Evolutionary conservation across 2,797 vertebrate species (phyloP), one percentile per base, ranked within the genome.

Genomic region (Enteromius viviparus): DNA sequence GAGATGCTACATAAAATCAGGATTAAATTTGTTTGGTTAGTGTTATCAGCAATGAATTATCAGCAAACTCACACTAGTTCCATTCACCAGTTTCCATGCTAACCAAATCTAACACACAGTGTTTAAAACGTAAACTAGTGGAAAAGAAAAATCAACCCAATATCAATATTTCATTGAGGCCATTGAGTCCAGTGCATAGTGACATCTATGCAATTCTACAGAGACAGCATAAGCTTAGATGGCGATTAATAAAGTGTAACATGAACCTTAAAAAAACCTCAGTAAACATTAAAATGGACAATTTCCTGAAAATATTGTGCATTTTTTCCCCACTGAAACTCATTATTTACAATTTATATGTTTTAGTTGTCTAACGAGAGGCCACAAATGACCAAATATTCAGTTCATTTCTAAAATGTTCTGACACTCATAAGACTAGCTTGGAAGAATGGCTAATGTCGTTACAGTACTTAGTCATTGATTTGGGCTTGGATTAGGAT

Each of bases 281-380:
- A 58, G 71, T 68, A 68, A 78, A 82, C 80, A 42, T 75, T 66
- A 14, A 19, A 65, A 66, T 55, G 2, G 8, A 66, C 10, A 75
- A 75, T 6, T 55, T 75, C 71, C 71, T 82, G 60, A 66, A 53
- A 82, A 74, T 49, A 32, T 78, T 78, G 64, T 78, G 77, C 77
- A 79, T 40, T 19, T 40, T 5, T 71, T 3, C n/a, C 21, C 0
- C 37, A 34, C 42, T 26, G 21, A 64, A 74, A 64, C 6, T 53
- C n/a, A 45, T n/a, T 2, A 58, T 29, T 55, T 81, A 26, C 17
- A 65, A 45, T 37, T 37, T 15, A 49, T 49, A 14, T 6, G 23
- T 49, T 42, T 47, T 72, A 49, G 32, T 17, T 32, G 19, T 81
- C 32, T 23, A 11, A 42, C 51, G n/a, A 40, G n/a, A 74, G 42